Evolutionary conservation across 2,113 vertebrate genomes (phyloP).

Genomic region (Spheniscus mendiculus): DNA sequence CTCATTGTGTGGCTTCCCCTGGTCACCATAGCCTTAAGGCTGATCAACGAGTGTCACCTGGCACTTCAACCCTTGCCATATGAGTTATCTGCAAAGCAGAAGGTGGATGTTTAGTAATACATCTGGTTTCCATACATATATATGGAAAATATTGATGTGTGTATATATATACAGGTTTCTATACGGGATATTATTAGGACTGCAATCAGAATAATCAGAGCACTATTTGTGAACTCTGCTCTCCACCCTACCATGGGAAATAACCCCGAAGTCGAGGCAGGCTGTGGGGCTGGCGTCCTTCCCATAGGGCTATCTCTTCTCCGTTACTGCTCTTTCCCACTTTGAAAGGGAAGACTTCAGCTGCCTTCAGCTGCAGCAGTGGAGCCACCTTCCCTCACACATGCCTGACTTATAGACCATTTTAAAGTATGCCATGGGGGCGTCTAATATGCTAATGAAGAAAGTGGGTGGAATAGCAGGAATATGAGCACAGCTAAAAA

Average conservation of each 20-base stretch:
- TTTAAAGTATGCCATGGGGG: conserved; percentile 60
- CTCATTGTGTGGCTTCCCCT: not conserved
- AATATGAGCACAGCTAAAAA: conserved; percentile 70
- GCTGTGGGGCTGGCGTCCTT: not conserved
- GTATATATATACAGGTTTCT: not conserved
- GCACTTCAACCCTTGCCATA: not conserved
- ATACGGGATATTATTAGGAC: not conserved
- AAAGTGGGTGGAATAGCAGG: conserved; percentile 67
- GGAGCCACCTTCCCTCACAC: conserved; percentile 41
- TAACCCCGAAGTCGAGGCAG: not conserved
- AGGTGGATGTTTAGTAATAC: not conserved
- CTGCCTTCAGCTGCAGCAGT: conserved; percentile 8
- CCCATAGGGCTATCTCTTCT: not conserved
- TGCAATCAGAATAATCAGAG: not conserved
- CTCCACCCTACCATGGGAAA: not conserved
- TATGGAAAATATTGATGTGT: not conserved
- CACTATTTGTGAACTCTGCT: not conserved
- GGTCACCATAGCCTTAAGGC: not conserved
- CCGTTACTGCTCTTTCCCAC: not conserved
- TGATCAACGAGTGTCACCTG: not conserved
- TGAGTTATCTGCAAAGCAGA: not conserved
- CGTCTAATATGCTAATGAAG: conserved; percentile 71
- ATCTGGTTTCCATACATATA: not conserved
- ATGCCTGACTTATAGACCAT: conserved; percentile 53
- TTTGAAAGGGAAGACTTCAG: not conserved